Conservation (phyloP, 1,140 invertebrate species). For the Drosophila sproati region DNA sequence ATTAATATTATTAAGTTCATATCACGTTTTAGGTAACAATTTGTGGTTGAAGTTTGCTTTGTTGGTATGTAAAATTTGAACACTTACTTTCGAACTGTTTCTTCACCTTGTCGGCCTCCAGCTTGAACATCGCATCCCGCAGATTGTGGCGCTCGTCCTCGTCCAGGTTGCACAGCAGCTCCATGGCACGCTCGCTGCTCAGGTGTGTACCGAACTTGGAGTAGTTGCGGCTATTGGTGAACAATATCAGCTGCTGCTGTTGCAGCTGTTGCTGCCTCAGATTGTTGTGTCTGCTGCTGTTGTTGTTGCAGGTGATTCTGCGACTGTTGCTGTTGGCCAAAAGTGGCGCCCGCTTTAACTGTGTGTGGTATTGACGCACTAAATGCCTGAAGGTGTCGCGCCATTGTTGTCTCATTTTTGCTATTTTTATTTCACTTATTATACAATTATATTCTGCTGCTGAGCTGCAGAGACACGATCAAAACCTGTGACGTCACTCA, state of each 20-base stretch:
- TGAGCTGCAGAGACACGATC: slow-evolving; percentile 2
- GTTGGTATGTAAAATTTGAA: not conserved
- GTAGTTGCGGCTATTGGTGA: slow-evolving; percentile 30
- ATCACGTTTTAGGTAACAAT: too few species aligned
- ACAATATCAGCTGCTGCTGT: not conserved
- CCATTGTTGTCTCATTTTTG: slow-evolving; percentile 50
- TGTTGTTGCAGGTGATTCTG: slow-evolving; percentile 12
- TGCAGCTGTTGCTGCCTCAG: slow-evolving; percentile 3
- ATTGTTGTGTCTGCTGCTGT: slow-evolving; percentile 12
- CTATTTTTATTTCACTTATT: slow-evolving; percentile 13
- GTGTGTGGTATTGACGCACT: slow-evolving; percentile 34
- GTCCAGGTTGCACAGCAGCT: slow-evolving; percentile 65
- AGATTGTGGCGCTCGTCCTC: slow-evolving; percentile 64
- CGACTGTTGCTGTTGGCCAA: slow-evolving; percentile 8
- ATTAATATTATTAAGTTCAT: too few species aligned
- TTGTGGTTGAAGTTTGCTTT: too few species aligned
- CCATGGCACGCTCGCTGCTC: slow-evolving; percentile 60
- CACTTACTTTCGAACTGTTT: slow-evolving; percentile 66
- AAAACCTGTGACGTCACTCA: slow-evolving; percentile 36
- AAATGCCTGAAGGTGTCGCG: slow-evolving; percentile 28
- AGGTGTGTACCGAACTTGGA: slow-evolving; percentile 66
- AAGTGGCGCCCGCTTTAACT: not conserved
- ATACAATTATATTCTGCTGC: not conserved
- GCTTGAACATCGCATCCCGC: slow-evolving; percentile 52
- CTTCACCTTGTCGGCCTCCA: slow-evolving; percentile 66